These are phyloP conservation scores for Brachyhypopomus occidentalis DNA, from an alignment of 2,113 vertebrate genomes.

Conservation along the genomic window DNA sequence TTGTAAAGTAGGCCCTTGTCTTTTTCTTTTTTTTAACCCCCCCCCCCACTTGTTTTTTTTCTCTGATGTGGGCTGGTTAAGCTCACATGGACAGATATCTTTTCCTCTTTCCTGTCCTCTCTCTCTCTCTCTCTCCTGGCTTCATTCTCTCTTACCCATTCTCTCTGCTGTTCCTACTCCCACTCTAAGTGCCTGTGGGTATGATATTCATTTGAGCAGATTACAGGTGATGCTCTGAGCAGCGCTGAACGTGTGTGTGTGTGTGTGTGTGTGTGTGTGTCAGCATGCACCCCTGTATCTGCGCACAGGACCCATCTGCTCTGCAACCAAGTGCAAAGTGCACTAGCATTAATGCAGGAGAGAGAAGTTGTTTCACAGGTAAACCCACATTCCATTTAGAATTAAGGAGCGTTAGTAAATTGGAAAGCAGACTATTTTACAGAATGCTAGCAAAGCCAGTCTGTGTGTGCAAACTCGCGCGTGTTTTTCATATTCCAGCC, in stretches of 20 bases:
- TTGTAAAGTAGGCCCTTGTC: slow-evolving; percentile 33
- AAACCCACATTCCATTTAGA: slow-evolving; percentile 36
- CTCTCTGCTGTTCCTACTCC: slow-evolving; percentile 5
- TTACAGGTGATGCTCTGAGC: slow-evolving; percentile 40
- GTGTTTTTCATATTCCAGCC: neutral
- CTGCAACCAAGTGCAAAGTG: slow-evolving; percentile 21
- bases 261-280: slow-evolving; percentile 14
- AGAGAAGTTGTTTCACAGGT: slow-evolving; percentile 19
- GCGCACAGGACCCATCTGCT: neutral
- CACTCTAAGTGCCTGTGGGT: slow-evolving; percentile 35
- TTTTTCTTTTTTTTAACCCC: slow-evolving; percentile 1
- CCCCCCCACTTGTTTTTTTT: neutral
- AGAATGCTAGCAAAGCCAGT: slow-evolving; percentile 4
- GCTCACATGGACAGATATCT: slow-evolving; percentile 23
- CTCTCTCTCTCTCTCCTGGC: slow-evolving; percentile 4
- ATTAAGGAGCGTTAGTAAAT: slow-evolving; percentile 20
- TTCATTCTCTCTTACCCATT: no score
- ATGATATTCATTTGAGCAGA: slow-evolving; percentile 39
- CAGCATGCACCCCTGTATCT: neutral
- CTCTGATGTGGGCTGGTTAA: slow-evolving; percentile 40
- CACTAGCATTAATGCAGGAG: slow-evolving; percentile 34
- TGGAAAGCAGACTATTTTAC: slow-evolving; percentile 29
- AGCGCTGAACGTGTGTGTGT: slow-evolving; percentile 24
- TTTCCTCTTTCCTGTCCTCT: slow-evolving; percentile 12
- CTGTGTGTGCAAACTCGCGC: neutral